Evolutionary conservation across 1,140 invertebrate species (phyloP), one percentile per base, ranked within the genome.

Genomic region (Solenopsis fugax): DNA sequence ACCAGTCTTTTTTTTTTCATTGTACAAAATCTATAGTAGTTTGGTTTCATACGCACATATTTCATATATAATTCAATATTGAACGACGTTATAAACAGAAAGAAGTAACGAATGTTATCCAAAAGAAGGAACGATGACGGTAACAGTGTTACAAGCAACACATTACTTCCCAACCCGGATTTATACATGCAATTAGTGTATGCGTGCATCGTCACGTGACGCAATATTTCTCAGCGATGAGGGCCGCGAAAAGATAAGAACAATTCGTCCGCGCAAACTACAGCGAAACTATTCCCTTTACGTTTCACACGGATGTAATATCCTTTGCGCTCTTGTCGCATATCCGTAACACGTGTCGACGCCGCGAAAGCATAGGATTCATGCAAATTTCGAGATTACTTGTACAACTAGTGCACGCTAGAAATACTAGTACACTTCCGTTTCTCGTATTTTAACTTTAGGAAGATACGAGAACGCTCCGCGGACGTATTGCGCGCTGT

Each of bases 361-460:
- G 64, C n/a, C 16, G n/a, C 80, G 54, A 73, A 58, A n/a, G 10
- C 58, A 9, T 37, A 34, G 41, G 18, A 48, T 84, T n/a, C 62
- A 73, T 48, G 54, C 69, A 58, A 84, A 60, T 84, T 54, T 60
- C 69, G 41, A 60, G 69, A 84, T 84, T 73, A 84, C 67, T 60
- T 73, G 80, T 18, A 13, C 69, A 73, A 84, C 37, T 82, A 82
- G 54, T 48, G 9, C 21, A 69, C 12, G 65, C 34, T 45, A 6
- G 64, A 65, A 65, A 65, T 65, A 18, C 64, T 21, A 37, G 64
- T 21, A 21, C 48, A 54, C 48, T 21, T 18, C 10, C 48, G 41
- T 60, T 41, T 72, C 67, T 69, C 13, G 72, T 60, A 84, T 60
- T 84, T 60, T 73, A 72, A 82, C 80, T 73, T 48, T 4, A 10